Conservation (phyloP, 1,140 invertebrate species). For the Tetramorium simillimum region DNA sequence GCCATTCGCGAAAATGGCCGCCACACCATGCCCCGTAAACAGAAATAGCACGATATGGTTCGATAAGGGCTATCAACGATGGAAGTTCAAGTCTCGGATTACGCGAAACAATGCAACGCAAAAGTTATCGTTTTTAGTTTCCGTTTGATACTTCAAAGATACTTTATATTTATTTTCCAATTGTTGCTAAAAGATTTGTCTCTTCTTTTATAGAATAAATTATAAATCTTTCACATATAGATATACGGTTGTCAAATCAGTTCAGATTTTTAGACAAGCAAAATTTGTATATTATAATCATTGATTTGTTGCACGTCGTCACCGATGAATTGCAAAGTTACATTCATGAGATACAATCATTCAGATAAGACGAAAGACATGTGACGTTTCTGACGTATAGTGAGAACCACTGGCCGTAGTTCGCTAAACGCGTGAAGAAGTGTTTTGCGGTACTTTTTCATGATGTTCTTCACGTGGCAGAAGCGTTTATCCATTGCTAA, state of each 20-base stretch:
- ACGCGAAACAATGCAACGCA: too few species aligned
- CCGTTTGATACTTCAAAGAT: neutral
- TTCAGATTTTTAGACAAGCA: neutral
- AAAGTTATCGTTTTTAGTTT: neutral
- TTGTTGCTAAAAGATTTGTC: neutral
- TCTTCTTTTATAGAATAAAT: neutral
- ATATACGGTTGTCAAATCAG: neutral
- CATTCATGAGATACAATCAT: neutral
- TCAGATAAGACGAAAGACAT: neutral
- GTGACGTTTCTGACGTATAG: neutral
- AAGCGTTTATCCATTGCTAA: conserved; percentile 73
- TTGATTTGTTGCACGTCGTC: neutral
- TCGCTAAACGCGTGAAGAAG: conserved; percentile 75
- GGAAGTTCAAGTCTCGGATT: neutral
- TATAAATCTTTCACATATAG: neutral
- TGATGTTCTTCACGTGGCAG: conserved; percentile 67
- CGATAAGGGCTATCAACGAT: conserved; percentile 50
- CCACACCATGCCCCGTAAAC: conserved; percentile 58
- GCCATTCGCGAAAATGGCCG: conserved; percentile 56
- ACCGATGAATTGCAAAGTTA: neutral
- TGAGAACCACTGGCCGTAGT: conserved; percentile 69
- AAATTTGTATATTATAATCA: neutral
- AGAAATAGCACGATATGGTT: conserved; percentile 62
- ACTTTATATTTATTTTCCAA: neutral
- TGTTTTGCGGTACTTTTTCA: conserved; percentile 77